Evolutionary conservation across 2,888 invertebrate genomes (phyloP), one percentile per base, ranked within the genome.

Genomic region (Melieria picta): DNA sequence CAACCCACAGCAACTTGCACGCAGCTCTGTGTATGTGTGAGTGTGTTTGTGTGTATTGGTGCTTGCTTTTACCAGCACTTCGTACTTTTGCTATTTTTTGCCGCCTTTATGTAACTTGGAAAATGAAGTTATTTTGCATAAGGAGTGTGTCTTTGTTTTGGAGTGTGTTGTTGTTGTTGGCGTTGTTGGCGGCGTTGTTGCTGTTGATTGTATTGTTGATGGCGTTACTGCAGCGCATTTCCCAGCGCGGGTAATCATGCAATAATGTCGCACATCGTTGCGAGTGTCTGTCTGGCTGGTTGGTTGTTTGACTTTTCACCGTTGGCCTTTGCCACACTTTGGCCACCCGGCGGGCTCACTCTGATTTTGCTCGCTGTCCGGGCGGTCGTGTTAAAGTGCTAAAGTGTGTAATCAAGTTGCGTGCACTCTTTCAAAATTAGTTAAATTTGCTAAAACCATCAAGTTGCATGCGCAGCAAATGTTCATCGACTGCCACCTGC

Each of bases 81-180:
- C 2, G 30, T 3, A 65, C 52, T 64, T 48, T 57, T 61, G 45
- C 16, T 68, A 47, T 56, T 48, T 57, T 69, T 46, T 11, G 11
- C 16, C 43, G 48, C 13, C 52, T 57, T n/a, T 45, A 43, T 46
- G 42, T 50, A 48, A 48, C 11, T 58, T n/a, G 10, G 56, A 46
- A 66, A 74, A 71, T 74, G 68, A 57, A 74, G 65, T 74, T 69
- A 71, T 75, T 75, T 73, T 75, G 73, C 68, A 74, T 71, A 68
- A 65, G 74, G 60, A 65, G 63, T 60, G 56, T 47, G 64, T 66
- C 73, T 71, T 73, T 65, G 64, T 63, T 72, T 61, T 69, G 64
- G 56, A 50, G 60, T 67, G 58, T 58, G 50, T 67, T 67, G 67
- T 60, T 13, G 5, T 62, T 43, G 60, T 30, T n/a, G n/a, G n/a